These are phyloP conservation scores for Neocrepidodera transversa DNA, from an alignment of 2,888 invertebrate genomes.

Conservation along the genomic window DNA sequence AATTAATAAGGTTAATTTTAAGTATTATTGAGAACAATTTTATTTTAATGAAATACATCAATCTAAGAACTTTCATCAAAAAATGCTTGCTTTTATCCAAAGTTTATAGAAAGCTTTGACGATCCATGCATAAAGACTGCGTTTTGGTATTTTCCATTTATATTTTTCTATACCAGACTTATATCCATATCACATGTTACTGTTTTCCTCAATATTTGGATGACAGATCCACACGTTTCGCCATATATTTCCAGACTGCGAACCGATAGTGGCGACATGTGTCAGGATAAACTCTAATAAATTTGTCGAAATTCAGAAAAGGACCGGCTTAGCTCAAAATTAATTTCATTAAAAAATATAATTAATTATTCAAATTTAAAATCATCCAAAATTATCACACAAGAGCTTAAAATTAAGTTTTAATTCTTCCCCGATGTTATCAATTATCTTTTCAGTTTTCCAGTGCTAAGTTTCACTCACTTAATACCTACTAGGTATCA, in stretches of 20 bases:
- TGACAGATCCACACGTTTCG: background rate
- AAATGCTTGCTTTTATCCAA: too few species aligned
- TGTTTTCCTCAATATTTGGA: background rate
- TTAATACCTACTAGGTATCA: constrained; percentile 20
- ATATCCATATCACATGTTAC: background rate
- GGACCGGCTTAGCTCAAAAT: too few species aligned
- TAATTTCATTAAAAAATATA: too few species aligned
- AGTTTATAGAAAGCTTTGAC: too few species aligned
- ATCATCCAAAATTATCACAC: too few species aligned
- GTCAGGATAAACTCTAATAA: background rate
- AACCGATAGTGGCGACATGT: background rate
- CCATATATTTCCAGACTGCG: background rate
- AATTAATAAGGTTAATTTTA: too few species aligned
- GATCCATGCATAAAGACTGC: too few species aligned
- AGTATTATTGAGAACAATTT: too few species aligned
- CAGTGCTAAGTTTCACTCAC: constrained; percentile 8
- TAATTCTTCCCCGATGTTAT: background rate
- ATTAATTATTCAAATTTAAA: too few species aligned
- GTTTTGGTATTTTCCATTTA: too few species aligned
- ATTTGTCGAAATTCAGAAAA: background rate
- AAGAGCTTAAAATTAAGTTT: background rate
- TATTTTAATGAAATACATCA: too few species aligned
- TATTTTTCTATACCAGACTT: background rate
- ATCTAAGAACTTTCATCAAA: too few species aligned
- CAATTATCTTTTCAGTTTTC: constrained; percentile 8